Evolutionary conservation across 2,797 vertebrate species (phyloP).

Genomic region (Pogoniulus pusillus): DNA sequence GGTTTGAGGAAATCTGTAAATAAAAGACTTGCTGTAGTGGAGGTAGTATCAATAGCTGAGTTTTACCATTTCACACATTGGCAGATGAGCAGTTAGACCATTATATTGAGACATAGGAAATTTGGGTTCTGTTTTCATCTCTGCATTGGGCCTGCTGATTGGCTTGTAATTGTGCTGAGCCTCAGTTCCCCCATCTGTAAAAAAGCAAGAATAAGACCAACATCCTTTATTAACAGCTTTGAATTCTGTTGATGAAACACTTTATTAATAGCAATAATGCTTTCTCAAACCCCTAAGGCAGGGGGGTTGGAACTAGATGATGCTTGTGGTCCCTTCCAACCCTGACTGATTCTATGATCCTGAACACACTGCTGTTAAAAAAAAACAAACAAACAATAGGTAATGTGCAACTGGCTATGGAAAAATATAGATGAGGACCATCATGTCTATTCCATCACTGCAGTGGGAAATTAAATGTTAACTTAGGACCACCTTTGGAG

Average conservation of each 20-base stretch:
- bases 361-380: too few relatives aligned
- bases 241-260: background rate
- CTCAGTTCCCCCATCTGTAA: conserved; percentile 31
- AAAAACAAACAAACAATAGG: background rate
- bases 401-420: background rate
- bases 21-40: background rate
- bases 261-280: conserved; percentile 38
- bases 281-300: too few relatives aligned
- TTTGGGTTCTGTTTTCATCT: conserved; percentile 46
- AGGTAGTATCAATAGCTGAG: background rate
- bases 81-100: background rate
- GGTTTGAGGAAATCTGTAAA: background rate
- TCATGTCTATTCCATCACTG: background rate
- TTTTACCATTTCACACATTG: background rate
- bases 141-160: background rate
- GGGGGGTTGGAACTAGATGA: too few relatives aligned
- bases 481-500: background rate
- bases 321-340: too few relatives aligned
- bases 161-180: conserved; percentile 15
- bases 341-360: too few relatives aligned
- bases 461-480: background rate
- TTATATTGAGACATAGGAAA: background rate
- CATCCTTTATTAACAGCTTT: conserved; percentile 24
- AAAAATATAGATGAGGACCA: background rate
- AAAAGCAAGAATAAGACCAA: conserved; percentile 9